Evolutionary conservation across 2,797 vertebrate genomes (phyloP).

Genomic region (Amniataba percoides): DNA sequence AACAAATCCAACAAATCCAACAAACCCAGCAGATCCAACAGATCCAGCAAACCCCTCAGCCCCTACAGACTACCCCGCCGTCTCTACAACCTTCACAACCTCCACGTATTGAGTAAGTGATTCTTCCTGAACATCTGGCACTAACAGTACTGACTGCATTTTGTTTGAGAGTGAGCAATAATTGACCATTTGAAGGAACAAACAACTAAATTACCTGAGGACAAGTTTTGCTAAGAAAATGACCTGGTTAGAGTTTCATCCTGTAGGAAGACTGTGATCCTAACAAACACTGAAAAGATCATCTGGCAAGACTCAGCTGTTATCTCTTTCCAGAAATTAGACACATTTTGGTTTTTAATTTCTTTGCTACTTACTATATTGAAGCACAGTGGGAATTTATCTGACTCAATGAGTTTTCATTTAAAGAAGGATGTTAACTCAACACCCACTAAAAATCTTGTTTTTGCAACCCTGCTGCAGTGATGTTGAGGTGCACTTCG

Average conservation of each 20-base stretch:
- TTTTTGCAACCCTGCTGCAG: too few relatives aligned
- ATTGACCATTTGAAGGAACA: background rate
- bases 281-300: constrained; percentile 1
- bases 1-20: background rate
- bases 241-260: background rate
- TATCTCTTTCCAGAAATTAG: background rate
- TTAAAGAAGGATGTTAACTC: background rate
- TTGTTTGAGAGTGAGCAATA: background rate
- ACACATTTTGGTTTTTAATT: background rate
- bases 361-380: background rate
- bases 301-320: background rate
- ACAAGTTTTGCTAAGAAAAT: background rate
- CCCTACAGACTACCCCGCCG: constrained; percentile 5
- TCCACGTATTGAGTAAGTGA: constrained; percentile 81
- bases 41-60: background rate
- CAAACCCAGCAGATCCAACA: background rate
- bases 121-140: background rate
- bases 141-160: background rate
- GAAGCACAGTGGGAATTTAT: background rate
- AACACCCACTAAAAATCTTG: background rate
- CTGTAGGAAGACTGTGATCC: background rate
- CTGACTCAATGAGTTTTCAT: background rate
- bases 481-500: too few relatives aligned
- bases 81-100: constrained; percentile 16
- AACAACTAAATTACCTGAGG: background rate